phyloP scores from a whole-genome alignment of 1,140 invertebrate species.

The Paralvinella palmiformis region DNA sequence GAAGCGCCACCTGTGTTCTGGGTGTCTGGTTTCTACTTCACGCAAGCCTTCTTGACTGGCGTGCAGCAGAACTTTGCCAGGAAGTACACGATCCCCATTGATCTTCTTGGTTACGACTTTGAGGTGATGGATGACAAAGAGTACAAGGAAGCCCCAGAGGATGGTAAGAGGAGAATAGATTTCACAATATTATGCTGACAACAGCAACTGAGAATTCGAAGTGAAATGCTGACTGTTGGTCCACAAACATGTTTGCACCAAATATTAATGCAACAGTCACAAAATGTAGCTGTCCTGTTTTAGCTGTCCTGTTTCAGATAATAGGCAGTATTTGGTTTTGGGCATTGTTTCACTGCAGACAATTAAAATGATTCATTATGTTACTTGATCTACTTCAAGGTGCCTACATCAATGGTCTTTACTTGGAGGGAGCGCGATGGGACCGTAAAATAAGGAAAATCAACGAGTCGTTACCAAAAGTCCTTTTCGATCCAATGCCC shows the following conservation, averaged over 20 bases:
- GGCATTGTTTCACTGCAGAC: no score
- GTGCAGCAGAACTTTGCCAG: conserved; percentile 52
- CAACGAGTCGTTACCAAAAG: conserved; percentile 74
- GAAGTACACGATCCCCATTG: conserved; percentile 53
- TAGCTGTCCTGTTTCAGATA: no score
- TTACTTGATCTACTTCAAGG: no score
- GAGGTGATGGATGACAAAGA: conserved; percentile 49
- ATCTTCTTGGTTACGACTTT: conserved; percentile 49
- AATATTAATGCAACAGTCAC: no score
- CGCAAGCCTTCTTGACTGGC: conserved; percentile 49
- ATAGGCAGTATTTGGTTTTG: no score
- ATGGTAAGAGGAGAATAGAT: no score
- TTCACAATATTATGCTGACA: conserved; percentile 10
- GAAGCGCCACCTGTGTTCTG: conserved; percentile 36
- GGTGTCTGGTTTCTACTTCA: conserved; percentile 35
- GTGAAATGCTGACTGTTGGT: no score
- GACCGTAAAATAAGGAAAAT: conserved; percentile 53
- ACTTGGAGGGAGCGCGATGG: conserved; percentile 55
- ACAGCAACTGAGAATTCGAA: no score
- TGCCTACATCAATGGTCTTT: conserved; percentile 52
- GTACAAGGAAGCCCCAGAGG: conserved; percentile 45
- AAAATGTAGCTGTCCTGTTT: no score
- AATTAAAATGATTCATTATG: no score
- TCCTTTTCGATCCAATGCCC: conserved; percentile 75
- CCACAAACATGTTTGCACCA: no score